Evolutionary conservation across 2,113 vertebrate genomes (phyloP).

Genomic region (Nicator chloris): DNA sequence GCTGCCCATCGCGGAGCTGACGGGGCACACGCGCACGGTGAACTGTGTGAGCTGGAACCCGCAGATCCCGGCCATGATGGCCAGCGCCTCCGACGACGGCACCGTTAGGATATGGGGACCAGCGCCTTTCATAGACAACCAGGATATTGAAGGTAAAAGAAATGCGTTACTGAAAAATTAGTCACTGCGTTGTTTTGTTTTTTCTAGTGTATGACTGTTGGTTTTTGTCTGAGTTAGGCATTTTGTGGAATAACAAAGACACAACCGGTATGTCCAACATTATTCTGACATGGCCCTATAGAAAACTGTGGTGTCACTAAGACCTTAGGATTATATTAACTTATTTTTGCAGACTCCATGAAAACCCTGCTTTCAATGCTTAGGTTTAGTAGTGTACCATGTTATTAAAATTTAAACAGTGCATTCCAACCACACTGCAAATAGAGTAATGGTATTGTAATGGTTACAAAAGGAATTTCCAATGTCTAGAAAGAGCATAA

Average conservation of each 20-base stretch:
- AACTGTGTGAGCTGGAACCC: constrained; percentile 99
- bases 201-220: background rate
- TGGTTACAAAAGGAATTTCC: background rate
- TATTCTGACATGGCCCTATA: background rate
- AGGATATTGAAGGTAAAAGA: constrained; percentile 85
- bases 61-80: constrained; percentile 89
- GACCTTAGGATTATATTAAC: background rate
- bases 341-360: background rate
- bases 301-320: background rate
- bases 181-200: background rate
- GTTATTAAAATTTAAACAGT: background rate
- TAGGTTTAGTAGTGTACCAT: background rate
- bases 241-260: background rate
- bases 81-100: constrained; percentile 95
- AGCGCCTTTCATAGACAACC: constrained; percentile 88
- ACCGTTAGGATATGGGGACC: constrained; percentile 98
- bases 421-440: background rate
- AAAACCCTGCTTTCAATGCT: background rate
- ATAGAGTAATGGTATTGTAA: background rate
- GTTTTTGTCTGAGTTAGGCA: background rate
- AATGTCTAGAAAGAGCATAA: background rate
- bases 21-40: constrained; percentile 93
- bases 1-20: constrained; percentile 94
- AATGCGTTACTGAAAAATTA: accelerated
- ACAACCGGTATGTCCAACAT: accelerated